Evolutionary conservation across 2,888 invertebrate species (phyloP), one percentile per base, ranked within the genome.

Genomic region (Lochmaea capreae): DNA sequence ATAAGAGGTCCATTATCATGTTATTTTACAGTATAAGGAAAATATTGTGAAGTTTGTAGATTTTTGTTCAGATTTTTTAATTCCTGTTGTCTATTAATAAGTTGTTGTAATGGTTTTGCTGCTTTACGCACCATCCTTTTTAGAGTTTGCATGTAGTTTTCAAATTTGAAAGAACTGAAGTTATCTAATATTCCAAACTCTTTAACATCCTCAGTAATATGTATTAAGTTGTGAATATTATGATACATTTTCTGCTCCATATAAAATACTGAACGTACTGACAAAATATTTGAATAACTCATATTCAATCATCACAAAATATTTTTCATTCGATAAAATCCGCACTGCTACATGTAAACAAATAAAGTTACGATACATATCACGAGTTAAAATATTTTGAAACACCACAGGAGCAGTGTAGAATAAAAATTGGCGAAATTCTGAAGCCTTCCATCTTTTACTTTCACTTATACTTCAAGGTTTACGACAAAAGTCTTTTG

Each of bases 91-190:
- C 69, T 69, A 18, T 46, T 46, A 65, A 70, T 70, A 59, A 74
- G 52, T 74, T 74, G 74, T 58, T 74, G 63, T 11, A 74, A 43
- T 16, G 71, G 71, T 67, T 74, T 66, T 39, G 52, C 58, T 14
- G 46, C 14, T 71, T 66, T 74, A 2, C 63, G 18, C 16, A 74
- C 57, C 46, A 63, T 46, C 49, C 43, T 71, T 43, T 67, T 66
- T n/a, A 74, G 46, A 52, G 57, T 39, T 26, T 74, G 63, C 61
- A 74, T 67, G 43, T 62, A 74, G 54, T 74, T 74, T 67, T 74
- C 74, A 22, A 67, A 66, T 57, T 39, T 16, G 42, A 66, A 71
- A 12, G 72, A 43, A 63, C 72, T 72, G 52, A 72, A 67, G n/a
- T 33, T 22, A 72, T 74, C 67, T 26, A 74, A 46, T 49, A n/a